Conservation (phyloP, 2,797 vertebrate genomes). For the Parambassis ranga region DNA sequence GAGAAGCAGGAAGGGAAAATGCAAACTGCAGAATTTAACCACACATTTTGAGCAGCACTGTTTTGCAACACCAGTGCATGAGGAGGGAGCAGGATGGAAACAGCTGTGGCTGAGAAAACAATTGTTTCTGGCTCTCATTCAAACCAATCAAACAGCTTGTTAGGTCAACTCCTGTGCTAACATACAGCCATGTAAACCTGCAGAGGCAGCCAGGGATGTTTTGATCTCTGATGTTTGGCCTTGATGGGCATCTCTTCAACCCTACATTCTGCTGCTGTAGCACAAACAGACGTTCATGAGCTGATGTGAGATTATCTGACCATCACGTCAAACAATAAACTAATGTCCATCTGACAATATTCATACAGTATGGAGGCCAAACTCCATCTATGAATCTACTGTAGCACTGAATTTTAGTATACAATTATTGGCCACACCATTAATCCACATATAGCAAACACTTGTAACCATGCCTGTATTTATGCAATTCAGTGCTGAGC, state of each 20-base stretch:
- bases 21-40: conserved; percentile 52
- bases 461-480: too few species aligned
- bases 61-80: conserved; percentile 32
- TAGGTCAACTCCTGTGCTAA: conserved; percentile 11
- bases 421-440: too few species aligned
- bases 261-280: conserved; percentile 40
- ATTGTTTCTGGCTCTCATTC: conserved; percentile 23
- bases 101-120: conserved; percentile 29
- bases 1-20: conserved; percentile 28
- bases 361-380: neutral
- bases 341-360: conserved; percentile 15
- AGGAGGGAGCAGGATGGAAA: conserved; percentile 13
- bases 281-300: conserved; percentile 56
- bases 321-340: conserved; percentile 16
- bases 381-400: neutral
- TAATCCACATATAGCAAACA: too few species aligned
- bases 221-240: conserved; percentile 13
- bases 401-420: neutral
- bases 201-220: conserved; percentile 8
- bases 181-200: neutral
- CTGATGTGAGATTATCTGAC: conserved; percentile 44
- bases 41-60: conserved; percentile 41
- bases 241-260: conserved; percentile 25
- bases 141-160: conserved; percentile 33
- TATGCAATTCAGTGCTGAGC: too few species aligned